These are phyloP conservation scores for Leuciscus idus DNA, from an alignment of 2,113 vertebrate genomes.

Conservation along the genomic window DNA sequence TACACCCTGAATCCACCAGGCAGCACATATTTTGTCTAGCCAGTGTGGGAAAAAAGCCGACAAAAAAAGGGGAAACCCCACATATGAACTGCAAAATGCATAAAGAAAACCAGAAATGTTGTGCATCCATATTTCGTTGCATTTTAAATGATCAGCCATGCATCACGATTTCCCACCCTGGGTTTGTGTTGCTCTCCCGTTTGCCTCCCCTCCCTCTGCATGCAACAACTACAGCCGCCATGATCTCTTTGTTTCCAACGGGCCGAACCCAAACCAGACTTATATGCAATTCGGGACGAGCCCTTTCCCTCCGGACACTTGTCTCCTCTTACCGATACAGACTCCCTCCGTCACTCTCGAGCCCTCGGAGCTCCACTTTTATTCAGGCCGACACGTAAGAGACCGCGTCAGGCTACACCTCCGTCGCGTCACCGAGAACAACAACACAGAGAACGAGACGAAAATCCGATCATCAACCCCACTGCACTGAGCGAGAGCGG, in stretches of 20 bases:
- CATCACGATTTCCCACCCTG: slow-evolving; percentile 65
- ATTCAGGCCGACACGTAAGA: slow-evolving; percentile 99
- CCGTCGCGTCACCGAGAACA: slow-evolving; percentile 98
- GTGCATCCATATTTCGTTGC: slow-evolving; percentile 10
- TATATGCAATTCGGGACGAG: slow-evolving; percentile 71
- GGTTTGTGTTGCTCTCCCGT: slow-evolving; percentile 47
- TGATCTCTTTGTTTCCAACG: slow-evolving; percentile 84
- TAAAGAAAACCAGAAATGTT: neutral
- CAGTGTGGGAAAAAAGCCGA: neutral
- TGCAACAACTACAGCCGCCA: slow-evolving; percentile 76
- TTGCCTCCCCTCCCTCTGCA: slow-evolving; percentile 39
- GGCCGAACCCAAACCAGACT: slow-evolving; percentile 65
- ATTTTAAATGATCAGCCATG: slow-evolving; percentile 31
- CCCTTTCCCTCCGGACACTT: slow-evolving; percentile 75
- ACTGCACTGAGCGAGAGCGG: slow-evolving; percentile 53
- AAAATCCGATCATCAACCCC: slow-evolving; percentile 62
- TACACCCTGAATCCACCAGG: slow-evolving; percentile 6
- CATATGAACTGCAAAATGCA: neutral
- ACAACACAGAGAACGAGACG: slow-evolving; percentile 81
- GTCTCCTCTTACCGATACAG: slow-evolving; percentile 97
- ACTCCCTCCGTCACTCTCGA: slow-evolving; percentile 99
- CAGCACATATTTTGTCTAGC: slow-evolving; percentile 15
- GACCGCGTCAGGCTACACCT: slow-evolving; percentile 99
- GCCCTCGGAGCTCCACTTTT: slow-evolving; percentile 98
- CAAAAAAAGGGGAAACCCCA: neutral